Evolutionary conservation across 2,113 vertebrate genomes (phyloP), one percentile per base, ranked within the genome.

Genomic region (Rynchops niger): DNA sequence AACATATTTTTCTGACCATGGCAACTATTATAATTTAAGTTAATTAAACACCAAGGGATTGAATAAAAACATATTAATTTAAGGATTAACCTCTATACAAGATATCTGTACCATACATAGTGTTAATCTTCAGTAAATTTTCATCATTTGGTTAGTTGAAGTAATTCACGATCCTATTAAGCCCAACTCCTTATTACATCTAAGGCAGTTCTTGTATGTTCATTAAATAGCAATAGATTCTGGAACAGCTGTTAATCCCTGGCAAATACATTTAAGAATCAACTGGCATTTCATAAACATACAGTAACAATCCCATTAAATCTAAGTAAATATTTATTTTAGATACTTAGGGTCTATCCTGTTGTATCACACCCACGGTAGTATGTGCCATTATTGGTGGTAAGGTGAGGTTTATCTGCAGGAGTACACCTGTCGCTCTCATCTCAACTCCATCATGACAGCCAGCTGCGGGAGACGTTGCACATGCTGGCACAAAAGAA

Each of bases 261-360:
- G 15, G 67, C 67, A 63, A 96, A 86, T 94, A 95, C 52, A 59
- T 91, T 96, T 93, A 94, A 91, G 94, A 94, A 91, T 96, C 91
- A 89, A 83, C 79, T 87, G 86, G 55, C 36, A 88, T 95, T 97
- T 97, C 93, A 96, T 86, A 97, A 97, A 95, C 79, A 95, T 88
- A 90, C 72, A 88, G 76, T 91, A 85, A 22, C 50, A 59, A 77
- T 95, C 78, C 72, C 43, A 62, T 86, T 95, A 85, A 91, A 86
- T 86, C 88, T 78, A 73, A 71, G 91, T 85, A 97, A 96, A 96
- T 90, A 95, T 95, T 95, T 91, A 61, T 63, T 82, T 72, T 21
- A 77, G 84, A 88, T 82, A 38, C 27, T 88, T 78, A n/a, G 42
- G 32, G 32, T 73, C 63, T 92, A 5, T 58, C 50, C 36, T 45